phyloP scores from a whole-genome alignment of 1,140 invertebrate species.

The Bacillus rossius region DNA sequence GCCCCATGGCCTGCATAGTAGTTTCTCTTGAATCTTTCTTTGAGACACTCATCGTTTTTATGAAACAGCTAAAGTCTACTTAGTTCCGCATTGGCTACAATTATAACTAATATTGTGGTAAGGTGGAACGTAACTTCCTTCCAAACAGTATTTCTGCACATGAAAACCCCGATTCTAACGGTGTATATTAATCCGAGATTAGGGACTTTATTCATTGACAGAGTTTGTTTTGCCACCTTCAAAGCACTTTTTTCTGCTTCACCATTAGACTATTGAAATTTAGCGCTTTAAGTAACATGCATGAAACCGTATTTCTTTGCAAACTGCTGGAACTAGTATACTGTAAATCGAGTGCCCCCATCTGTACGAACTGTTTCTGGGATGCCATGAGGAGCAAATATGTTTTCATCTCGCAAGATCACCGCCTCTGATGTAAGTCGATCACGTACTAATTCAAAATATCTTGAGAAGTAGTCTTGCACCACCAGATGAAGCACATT shows the following conservation, averaged over 20 bases:
- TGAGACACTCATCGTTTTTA: too few relatives aligned
- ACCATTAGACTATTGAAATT: conserved; percentile 29
- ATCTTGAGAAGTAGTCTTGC: conserved; percentile 25
- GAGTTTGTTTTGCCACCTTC: conserved; percentile 26
- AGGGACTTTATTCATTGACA: conserved; percentile 26
- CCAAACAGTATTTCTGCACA: conserved; percentile 22
- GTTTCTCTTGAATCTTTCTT: too few relatives aligned
- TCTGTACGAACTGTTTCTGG: conserved; percentile 34
- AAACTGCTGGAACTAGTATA: conserved; percentile 34
- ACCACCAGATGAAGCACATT: conserved; percentile 5
- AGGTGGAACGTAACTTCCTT: conserved; percentile 17
- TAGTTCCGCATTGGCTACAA: too few relatives aligned
- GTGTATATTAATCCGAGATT: conserved; percentile 17
- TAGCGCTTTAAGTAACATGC: conserved; percentile 26
- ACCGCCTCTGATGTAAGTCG: conserved; percentile 11
- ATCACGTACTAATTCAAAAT: conserved; percentile 11
- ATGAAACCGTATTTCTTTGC: conserved; percentile 35
- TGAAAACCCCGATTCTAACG: conserved; percentile 22
- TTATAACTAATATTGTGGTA: too few relatives aligned
- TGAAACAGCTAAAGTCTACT: too few relatives aligned
- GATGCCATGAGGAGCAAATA: conserved; percentile 18
- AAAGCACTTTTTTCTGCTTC: conserved; percentile 27
- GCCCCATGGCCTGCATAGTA: too few relatives aligned
- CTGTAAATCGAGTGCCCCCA: conserved; percentile 27
- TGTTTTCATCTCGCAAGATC: conserved; percentile 5